phyloP scores from a whole-genome alignment of 2,888 invertebrate species.

The Cyaniris semiargus region DNA sequence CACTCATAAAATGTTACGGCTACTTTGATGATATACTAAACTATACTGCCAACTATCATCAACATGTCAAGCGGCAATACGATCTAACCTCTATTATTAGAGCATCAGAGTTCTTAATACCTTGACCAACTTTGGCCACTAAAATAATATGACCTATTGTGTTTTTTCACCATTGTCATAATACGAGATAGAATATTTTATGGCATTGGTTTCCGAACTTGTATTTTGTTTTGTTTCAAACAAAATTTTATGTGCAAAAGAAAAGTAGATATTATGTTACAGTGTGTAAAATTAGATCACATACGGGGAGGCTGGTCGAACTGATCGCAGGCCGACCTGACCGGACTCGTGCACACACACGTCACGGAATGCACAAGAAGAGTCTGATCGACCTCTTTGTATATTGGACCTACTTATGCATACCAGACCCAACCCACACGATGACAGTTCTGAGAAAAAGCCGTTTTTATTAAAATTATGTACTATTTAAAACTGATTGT shows the following conservation, averaged over 20 bases:
- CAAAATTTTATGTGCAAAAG: not conserved
- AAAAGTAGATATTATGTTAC: no score
- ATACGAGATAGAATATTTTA: not conserved
- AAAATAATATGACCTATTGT: not conserved
- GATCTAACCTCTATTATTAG: not conserved
- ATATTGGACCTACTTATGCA: no score
- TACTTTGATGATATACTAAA: constrained; percentile 7
- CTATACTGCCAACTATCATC: constrained; percentile 5
- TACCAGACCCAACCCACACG: no score
- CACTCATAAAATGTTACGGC: constrained; percentile 3
- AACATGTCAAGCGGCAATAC: not conserved
- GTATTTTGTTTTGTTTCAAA: not conserved
- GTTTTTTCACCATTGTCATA: not conserved
- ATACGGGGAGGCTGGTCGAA: no score
- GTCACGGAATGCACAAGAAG: no score
- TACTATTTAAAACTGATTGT: no score
- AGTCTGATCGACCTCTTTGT: no score
- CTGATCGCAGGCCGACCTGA: no score
- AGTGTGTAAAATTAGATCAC: no score
- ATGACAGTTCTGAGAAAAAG: no score
- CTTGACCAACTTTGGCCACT: not conserved
- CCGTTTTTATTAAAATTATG: no score
- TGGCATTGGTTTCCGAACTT: not conserved
- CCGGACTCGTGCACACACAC: no score
- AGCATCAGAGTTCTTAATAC: not conserved